Evolutionary conservation across 2,113 vertebrate genomes (phyloP).

Genomic region (Brevimyrus niger): DNA sequence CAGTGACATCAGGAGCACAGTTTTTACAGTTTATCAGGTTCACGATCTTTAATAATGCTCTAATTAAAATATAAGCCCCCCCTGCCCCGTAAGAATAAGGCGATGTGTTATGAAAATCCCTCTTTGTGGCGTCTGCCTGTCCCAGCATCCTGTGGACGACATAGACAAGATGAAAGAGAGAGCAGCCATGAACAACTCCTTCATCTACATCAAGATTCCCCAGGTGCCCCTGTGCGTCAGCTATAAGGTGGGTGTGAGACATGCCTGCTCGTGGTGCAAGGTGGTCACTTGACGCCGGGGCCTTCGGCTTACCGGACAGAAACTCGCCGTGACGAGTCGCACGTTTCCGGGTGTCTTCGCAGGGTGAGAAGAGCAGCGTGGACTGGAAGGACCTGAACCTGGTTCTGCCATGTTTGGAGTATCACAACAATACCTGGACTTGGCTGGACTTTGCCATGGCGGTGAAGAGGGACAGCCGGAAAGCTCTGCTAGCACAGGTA

Average conservation of each 20-base stretch:
- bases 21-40: neutral
- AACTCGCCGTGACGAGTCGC: neutral
- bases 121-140: neutral
- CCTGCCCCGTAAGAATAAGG: neutral
- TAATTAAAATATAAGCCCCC: neutral
- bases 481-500: slow-evolving; percentile 97
- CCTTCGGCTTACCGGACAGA: neutral
- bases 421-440: slow-evolving; percentile 97
- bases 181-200: slow-evolving; percentile 98
- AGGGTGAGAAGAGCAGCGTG: slow-evolving; percentile 96
- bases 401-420: slow-evolving; percentile 91
- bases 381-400: slow-evolving; percentile 96
- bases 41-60: neutral
- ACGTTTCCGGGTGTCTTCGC: neutral
- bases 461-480: slow-evolving; percentile 94
- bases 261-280: neutral
- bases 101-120: neutral
- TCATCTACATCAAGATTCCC: slow-evolving; percentile 98
- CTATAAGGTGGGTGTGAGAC: slow-evolving; percentile 76
- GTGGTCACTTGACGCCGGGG: neutral
- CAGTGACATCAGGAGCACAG: neutral
- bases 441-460: slow-evolving; percentile 99
- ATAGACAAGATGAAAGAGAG: slow-evolving; percentile 99
- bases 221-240: slow-evolving; percentile 97
- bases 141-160: slow-evolving; percentile 88